These are phyloP conservation scores for Halocynthia aurantium DNA, from an alignment of 23 tunicate species.

Conservation along the genomic window DNA sequence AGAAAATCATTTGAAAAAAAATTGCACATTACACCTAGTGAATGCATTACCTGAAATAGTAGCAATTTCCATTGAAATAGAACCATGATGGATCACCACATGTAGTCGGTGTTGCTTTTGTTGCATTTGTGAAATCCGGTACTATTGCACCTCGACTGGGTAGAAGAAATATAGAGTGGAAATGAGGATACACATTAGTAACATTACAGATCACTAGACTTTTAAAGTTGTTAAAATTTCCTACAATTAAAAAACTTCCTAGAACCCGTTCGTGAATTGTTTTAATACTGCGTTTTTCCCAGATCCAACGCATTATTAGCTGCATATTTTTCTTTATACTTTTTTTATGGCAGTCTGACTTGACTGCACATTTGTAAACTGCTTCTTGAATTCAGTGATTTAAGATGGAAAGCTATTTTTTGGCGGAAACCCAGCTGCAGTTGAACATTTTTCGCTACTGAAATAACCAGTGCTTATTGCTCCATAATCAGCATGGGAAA, in stretches of 20 bases:
- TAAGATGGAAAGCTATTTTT: too few relatives aligned
- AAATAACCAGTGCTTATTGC: too few relatives aligned
- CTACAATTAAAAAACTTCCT: too few relatives aligned
- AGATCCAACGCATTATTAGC: background rate
- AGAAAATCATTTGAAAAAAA: too few relatives aligned
- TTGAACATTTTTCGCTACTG: too few relatives aligned
- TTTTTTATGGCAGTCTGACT: background rate
- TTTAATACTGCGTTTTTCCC: background rate
- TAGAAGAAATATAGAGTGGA: background rate
- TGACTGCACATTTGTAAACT: background rate
- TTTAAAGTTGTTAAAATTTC: too few relatives aligned
- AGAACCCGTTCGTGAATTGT: too few relatives aligned
- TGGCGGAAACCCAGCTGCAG: too few relatives aligned
- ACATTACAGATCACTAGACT: background rate
- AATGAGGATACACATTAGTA: slow-evolving; percentile 5
- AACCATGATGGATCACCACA: slow-evolving; percentile 54
- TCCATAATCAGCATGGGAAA: too few relatives aligned
- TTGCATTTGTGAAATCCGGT: slow-evolving; percentile 39
- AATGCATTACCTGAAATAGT: slow-evolving; percentile 72
- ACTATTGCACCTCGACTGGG: slow-evolving; percentile 52
- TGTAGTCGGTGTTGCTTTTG: slow-evolving; percentile 35
- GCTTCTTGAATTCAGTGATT: too few relatives aligned
- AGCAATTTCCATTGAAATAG: slow-evolving; percentile 69
- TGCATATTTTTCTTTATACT: background rate
- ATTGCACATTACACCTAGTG: background rate